Percentiles rank a stretch among this genome's conserved stretches.
These are phyloP conservation scores for Spodoptera litura DNA, from an alignment of 1,140 invertebrate species.

Conservation along the genomic window DNA sequence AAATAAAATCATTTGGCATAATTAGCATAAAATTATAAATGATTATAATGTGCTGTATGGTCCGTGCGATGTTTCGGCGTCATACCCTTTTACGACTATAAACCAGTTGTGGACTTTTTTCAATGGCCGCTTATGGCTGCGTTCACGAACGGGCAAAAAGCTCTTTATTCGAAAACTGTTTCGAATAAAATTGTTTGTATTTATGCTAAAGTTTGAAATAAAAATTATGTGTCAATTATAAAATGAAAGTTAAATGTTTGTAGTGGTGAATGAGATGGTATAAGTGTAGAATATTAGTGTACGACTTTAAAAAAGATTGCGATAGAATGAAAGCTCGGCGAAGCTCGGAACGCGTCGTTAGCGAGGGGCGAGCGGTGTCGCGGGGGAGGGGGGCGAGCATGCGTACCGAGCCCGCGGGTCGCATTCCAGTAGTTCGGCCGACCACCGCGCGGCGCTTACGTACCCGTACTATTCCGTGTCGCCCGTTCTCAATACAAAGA, in stretches of 20 bases:
- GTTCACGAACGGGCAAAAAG: slow-evolving; percentile 50
- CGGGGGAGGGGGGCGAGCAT: slow-evolving; percentile 65
- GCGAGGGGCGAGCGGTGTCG: slow-evolving; percentile 49
- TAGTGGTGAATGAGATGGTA: background rate
- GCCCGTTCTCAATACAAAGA: slow-evolving; percentile 82
- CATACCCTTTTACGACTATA: slow-evolving; percentile 39
- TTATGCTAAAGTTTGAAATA: background rate
- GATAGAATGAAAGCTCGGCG: slow-evolving; percentile 59
- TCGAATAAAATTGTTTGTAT: slow-evolving; percentile 16
- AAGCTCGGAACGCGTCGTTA: slow-evolving; percentile 74
- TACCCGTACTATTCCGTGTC: slow-evolving; percentile 60
- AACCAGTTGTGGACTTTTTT: slow-evolving; percentile 52
- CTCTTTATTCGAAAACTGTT: slow-evolving; percentile 8
- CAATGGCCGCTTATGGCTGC: slow-evolving; percentile 51
- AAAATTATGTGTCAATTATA: background rate
- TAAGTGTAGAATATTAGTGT: background rate
- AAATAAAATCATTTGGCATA: slow-evolving; percentile 42
- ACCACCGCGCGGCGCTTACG: slow-evolving; percentile 76
- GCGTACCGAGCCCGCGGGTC: slow-evolving; percentile 71
- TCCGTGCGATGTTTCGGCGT: slow-evolving; percentile 3
- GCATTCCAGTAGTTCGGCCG: slow-evolving; percentile 82
- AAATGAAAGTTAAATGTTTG: background rate
- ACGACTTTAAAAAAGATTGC: slow-evolving; percentile 53
- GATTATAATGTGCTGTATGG: slow-evolving; percentile 42
- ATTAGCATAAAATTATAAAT: slow-evolving; percentile 49